Conservation (phyloP, 2,113 vertebrate genomes). For the Martes martes region DNA sequence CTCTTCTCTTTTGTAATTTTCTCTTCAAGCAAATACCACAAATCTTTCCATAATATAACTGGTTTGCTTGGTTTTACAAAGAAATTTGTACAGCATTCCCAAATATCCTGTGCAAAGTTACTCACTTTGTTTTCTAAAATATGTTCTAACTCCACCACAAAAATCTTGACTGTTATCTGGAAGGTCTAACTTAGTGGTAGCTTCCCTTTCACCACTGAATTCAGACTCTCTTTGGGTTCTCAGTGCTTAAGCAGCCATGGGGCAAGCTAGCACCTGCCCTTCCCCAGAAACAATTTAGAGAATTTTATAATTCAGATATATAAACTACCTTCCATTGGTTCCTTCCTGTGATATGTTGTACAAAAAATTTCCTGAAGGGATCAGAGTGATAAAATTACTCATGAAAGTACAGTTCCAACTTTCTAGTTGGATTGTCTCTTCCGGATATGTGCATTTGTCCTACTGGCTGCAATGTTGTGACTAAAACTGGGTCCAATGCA, state of each 20-base stretch:
- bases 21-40: background rate
- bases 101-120: background rate
- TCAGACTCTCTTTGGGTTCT: background rate
- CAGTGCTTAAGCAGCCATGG: background rate
- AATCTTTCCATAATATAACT: background rate
- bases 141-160: background rate
- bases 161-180: background rate
- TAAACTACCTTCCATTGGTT: background rate
- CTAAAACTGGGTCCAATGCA: background rate
- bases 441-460: background rate
- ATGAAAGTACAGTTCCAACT: background rate
- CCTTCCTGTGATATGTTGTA: background rate
- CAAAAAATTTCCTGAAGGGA: background rate
- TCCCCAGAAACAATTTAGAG: background rate
- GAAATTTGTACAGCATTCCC: background rate
- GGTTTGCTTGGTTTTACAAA: background rate
- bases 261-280: fast-evolving
- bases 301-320: background rate
- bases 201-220: background rate
- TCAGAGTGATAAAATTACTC: background rate
- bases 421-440: background rate
- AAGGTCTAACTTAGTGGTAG: fast-evolving
- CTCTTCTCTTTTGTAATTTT: background rate
- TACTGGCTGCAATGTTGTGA: background rate
- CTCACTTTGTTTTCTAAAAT: background rate